A percentile compares a stretch with the other conserved stretches of the same genome.
Evolutionary conservation across 2,888 invertebrate genomes (phyloP).

Genomic region (Serripes groenlandicus): DNA sequence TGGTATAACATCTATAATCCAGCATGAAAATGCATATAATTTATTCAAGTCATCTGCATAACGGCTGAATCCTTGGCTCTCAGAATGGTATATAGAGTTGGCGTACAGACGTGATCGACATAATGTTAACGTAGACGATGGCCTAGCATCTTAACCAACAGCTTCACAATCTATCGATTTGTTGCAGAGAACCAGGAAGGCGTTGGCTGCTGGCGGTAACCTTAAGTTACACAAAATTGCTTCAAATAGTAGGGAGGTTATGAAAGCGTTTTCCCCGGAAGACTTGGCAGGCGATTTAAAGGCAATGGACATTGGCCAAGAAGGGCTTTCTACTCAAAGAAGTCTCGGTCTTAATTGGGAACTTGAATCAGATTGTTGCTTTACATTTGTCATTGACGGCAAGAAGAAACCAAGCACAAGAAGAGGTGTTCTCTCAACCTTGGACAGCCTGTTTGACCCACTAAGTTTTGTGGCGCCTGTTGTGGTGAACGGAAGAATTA

Average conservation of each 20-base stretch:
- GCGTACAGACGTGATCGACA: too few relatives aligned
- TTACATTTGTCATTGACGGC: conserved; percentile 42
- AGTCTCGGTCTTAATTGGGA: conserved; percentile 66
- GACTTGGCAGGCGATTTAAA: conserved; percentile 58
- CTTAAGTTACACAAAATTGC: conserved; percentile 63
- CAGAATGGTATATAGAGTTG: too few relatives aligned
- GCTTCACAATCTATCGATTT: conserved; percentile 39
- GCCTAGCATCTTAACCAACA: conserved; percentile 38
- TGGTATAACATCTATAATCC: too few relatives aligned
- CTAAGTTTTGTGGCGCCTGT: conserved; percentile 66
- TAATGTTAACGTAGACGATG: conserved; percentile 69
- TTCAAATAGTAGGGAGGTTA: conserved; percentile 59
- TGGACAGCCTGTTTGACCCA: conserved; percentile 69
- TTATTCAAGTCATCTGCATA: too few relatives aligned
- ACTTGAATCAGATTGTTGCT: conserved; percentile 41
- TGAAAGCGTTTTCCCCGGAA: conserved; percentile 57
- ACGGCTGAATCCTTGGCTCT: too few relatives aligned
- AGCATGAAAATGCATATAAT: too few relatives aligned
- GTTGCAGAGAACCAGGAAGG: conserved; percentile 48
- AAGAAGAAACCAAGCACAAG: conserved; percentile 47
- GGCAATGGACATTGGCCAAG: conserved; percentile 39
- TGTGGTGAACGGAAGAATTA: conserved; percentile 42
- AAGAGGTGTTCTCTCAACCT: conserved; percentile 56
- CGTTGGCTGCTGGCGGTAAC: conserved; percentile 32
- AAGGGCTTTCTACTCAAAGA: conserved; percentile 49